Evolutionary conservation across 2,797 vertebrate genomes (phyloP).

Genomic region (Pseudomugil tenellus): DNA sequence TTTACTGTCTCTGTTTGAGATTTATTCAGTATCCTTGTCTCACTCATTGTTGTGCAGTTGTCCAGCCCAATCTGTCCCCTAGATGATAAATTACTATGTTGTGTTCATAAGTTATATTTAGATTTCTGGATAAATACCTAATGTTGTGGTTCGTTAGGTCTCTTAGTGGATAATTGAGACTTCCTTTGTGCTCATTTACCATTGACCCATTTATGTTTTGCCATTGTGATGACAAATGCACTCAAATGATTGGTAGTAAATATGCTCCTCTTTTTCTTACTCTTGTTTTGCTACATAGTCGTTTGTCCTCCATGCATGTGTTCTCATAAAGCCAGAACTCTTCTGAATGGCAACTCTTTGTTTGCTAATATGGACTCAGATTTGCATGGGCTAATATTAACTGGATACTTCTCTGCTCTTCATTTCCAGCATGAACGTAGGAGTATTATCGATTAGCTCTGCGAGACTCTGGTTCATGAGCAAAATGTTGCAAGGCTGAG

Average conservation of each 20-base stretch:
- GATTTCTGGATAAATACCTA: slow-evolving; percentile 8
- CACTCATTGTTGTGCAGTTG: slow-evolving; percentile 35
- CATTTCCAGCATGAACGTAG: slow-evolving; percentile 5
- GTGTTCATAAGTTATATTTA: slow-evolving; percentile 4
- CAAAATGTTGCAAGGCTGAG: not conserved
- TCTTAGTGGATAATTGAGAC: slow-evolving; percentile 8
- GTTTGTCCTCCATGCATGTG: not conserved
- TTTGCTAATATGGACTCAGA: not conserved
- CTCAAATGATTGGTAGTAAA: not conserved
- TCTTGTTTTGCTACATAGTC: not conserved
- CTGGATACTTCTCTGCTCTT: not conserved
- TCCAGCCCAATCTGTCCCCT: slow-evolving; percentile 26
- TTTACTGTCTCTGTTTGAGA: slow-evolving; percentile 53
- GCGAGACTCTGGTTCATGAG: not conserved
- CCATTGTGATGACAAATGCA: slow-evolving; percentile 6
- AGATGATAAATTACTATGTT: slow-evolving; percentile 7
- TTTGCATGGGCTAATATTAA: not conserved
- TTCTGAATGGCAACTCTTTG: not conserved
- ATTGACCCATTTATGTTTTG: slow-evolving; percentile 9
- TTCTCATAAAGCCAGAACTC: not conserved
- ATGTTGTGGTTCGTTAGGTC: not conserved
- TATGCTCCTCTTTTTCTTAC: not conserved
- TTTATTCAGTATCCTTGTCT: slow-evolving; percentile 38
- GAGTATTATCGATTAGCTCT: slow-evolving; percentile 17
- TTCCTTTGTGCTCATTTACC: slow-evolving; percentile 24